Conservation (phyloP, 53 echinoderm and acorn worm genomes). For the Stichopus horrens region DNA sequence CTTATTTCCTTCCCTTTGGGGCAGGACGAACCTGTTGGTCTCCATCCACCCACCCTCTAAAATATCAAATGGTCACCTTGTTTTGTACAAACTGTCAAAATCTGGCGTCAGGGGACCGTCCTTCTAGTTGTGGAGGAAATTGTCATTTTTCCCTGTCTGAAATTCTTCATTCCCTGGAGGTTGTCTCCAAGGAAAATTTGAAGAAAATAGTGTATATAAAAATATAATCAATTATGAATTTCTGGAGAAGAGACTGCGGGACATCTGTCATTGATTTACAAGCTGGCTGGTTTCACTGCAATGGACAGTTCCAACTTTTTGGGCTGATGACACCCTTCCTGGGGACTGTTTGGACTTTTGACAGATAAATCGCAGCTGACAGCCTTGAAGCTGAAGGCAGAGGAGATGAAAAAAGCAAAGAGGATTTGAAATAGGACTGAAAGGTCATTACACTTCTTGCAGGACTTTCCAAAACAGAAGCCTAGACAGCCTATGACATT, state of each 20-base stretch:
- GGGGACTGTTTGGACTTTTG: not conserved
- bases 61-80: conserved; percentile 1
- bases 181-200: not conserved
- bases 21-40: not conserved
- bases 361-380: conserved; percentile 30
- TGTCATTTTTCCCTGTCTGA: not conserved
- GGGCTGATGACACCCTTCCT: conserved; percentile 17
- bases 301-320: not conserved
- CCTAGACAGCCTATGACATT: no score
- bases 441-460: conserved; percentile 29
- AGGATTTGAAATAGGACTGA: not conserved
- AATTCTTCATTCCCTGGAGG: conserved; percentile 14
- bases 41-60: conserved; percentile 1
- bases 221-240: not conserved
- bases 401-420: not conserved
- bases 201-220: not conserved
- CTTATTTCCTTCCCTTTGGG: conserved; percentile 12
- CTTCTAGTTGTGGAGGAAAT: conserved; percentile 9
- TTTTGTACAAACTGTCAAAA: not conserved
- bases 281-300: not conserved
- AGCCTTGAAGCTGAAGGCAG: no score
- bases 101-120: not conserved
- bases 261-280: conserved; percentile 33
- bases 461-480: no score
- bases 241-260: no score